Percentiles rank a stretch among this genome's conserved stretches.
Conservation (phyloP, 2,113 vertebrate genomes). For the Festucalex cinctus region DNA sequence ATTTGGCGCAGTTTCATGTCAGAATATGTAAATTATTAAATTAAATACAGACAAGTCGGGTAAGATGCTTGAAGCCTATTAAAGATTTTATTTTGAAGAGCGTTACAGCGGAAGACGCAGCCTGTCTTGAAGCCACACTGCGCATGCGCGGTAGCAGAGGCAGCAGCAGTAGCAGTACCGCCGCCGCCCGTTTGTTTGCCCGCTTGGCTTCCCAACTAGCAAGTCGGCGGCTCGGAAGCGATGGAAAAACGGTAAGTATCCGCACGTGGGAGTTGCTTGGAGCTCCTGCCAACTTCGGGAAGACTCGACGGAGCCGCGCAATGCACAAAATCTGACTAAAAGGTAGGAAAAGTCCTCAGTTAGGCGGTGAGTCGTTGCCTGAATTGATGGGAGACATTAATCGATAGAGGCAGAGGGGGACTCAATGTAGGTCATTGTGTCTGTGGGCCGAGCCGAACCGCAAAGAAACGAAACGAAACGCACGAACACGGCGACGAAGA, state of each 20-base stretch:
- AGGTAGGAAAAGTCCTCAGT: slow-evolving; percentile 48
- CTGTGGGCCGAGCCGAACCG: slow-evolving; percentile 45
- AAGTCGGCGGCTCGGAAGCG: not conserved
- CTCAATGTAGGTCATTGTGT: slow-evolving; percentile 64
- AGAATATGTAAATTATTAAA: not conserved
- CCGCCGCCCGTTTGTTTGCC: not conserved
- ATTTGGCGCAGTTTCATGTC: not conserved
- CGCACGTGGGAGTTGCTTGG: not conserved
- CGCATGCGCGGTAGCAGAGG: slow-evolving; percentile 1
- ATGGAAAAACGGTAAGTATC: not conserved
- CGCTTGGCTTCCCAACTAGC: not conserved
- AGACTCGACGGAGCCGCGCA: slow-evolving; percentile 2
- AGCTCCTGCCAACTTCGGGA: not conserved
- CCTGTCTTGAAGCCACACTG: not conserved
- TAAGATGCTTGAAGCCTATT: not conserved
- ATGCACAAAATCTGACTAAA: slow-evolving; percentile 54
- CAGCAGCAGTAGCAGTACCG: not conserved
- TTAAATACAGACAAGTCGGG: not conserved
- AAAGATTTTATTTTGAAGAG: not conserved
- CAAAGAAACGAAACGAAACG: slow-evolving; percentile 23
- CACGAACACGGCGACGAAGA: slow-evolving; percentile 15
- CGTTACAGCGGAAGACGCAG: too few relatives aligned
- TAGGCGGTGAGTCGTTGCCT: slow-evolving; percentile 17
- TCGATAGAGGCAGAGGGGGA: slow-evolving; percentile 26
- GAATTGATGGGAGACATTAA: slow-evolving; percentile 13